Conservation (phyloP, 2,797 vertebrate genomes). For the Bufotes viridis region DNA sequence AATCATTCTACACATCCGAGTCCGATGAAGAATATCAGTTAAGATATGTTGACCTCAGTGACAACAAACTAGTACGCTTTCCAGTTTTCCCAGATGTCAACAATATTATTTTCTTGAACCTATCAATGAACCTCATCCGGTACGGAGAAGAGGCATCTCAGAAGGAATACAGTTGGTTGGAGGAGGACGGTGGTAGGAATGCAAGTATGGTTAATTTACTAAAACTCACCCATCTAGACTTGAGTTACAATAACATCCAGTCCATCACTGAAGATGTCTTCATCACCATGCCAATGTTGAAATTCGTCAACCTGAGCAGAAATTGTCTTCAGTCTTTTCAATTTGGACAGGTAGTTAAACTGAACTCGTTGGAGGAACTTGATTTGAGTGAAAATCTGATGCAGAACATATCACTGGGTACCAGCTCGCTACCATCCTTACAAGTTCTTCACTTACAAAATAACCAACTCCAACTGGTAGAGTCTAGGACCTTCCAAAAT, state of each 20-base stretch:
- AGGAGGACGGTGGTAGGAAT: conserved; percentile 57
- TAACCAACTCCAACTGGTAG: conserved; percentile 77
- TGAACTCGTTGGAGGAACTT: conserved; percentile 77
- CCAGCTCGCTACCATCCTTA: conserved; percentile 71
- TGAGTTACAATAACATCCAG: conserved; percentile 91
- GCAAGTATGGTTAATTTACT: conserved; percentile 65
- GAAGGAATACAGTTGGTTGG: conserved; percentile 66
- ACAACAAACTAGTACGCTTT: conserved; percentile 87
- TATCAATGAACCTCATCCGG: conserved; percentile 87
- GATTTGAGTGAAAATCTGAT: conserved; percentile 86
- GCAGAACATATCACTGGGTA: conserved; percentile 75
- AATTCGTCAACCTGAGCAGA: conserved; percentile 87
- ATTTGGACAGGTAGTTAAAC: conserved; percentile 61
- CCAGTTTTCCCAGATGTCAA: conserved; percentile 83
- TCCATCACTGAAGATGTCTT: conserved; percentile 80
- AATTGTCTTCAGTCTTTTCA: conserved; percentile 85
- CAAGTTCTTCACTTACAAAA: conserved; percentile 82
- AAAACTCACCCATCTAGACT: conserved; percentile 82
- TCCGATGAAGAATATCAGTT: conserved; percentile 75
- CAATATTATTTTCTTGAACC: conserved; percentile 80
- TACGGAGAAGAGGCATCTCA: conserved; percentile 69
- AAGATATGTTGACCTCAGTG: conserved; percentile 83
- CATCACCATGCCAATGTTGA: conserved; percentile 76
- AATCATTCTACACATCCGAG: conserved; percentile 80
- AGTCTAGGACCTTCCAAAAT: conserved; percentile 76